Base-by-base conservation (phyloP, 2,797 vertebrate species). In the Luscinia luscinia region DNA sequence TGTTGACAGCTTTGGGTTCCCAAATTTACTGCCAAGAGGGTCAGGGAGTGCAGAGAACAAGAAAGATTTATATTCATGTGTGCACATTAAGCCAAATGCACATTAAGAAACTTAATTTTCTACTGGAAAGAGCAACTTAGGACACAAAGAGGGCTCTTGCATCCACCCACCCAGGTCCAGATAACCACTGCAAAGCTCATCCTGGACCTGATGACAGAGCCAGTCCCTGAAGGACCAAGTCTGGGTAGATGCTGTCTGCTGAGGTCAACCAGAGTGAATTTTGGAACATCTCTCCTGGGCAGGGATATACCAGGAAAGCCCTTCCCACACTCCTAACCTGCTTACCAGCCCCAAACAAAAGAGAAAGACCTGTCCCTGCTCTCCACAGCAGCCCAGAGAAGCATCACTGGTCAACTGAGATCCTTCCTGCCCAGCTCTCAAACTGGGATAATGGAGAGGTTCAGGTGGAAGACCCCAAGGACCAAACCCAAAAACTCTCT, bases 71-170 rank as follows among this genome's bases (percentile, higher is more conserved):
- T 96, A 94, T 38, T 70, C 81, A 6, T 32, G 63, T 61, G 63
- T 58, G 54, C 69, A 84, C 64, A 73, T 76, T 82, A 93, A 93
- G 89, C 90, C 93, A 96, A 95, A 94, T 1, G 8, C 90, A 91
- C 87, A 89, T 96, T 97, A 96, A 55, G 81, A 96, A 84, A 93
- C 54, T 92, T 95, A 91, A 95, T 95, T 95, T 94, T 95, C 66
- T 91, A 72, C 83, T 95, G 85, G 87, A 95, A 96, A 94, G 92
- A 88, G 95, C 78, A 96, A 73, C 58, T 86, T 90, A 81, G 70
- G 75, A 95, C 89, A 88, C 63, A 94, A 87, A 94, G 62, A 85
- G 2, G n/a, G 45, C 41, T 77, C 90, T 79, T 87, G 87, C 87
- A 84, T 67, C 61, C 24, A 75, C 30, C 17, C 6, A 0, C 22